Evolutionary conservation across 2,888 invertebrate species (phyloP).

Genomic region (Spodoptera littoralis): DNA sequence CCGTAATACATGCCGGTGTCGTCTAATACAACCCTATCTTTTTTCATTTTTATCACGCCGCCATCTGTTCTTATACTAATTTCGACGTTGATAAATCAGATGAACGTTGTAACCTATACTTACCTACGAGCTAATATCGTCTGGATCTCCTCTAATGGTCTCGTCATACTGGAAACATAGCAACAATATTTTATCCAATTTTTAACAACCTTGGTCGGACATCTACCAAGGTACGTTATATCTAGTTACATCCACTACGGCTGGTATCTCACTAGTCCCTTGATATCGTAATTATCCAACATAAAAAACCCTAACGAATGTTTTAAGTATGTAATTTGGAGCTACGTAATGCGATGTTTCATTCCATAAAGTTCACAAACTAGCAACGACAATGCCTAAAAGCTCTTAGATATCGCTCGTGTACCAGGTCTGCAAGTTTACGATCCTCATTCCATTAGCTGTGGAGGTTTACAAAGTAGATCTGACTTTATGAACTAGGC

Average conservation of each 20-base stretch:
- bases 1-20: constrained; percentile 48
- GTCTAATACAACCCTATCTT: constrained; percentile 41
- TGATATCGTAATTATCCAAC: too few relatives aligned
- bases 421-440: constrained; percentile 29
- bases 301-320: too few relatives aligned
- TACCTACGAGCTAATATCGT: constrained; percentile 3
- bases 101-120: background rate
- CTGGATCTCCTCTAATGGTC: too few relatives aligned
- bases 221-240: too few relatives aligned
- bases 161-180: too few relatives aligned
- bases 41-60: constrained; percentile 43
- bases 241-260: too few relatives aligned
- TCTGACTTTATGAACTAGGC: constrained; percentile 41
- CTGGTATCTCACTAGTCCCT: too few relatives aligned
- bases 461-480: constrained; percentile 30
- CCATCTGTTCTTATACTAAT: constrained; percentile 21
- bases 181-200: too few relatives aligned
- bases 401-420: constrained; percentile 28
- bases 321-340: too few relatives aligned
- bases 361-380: constrained; percentile 29
- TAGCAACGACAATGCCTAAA: constrained; percentile 34
- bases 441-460: constrained; percentile 28
- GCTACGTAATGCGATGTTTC: constrained; percentile 12
- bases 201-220: too few relatives aligned
- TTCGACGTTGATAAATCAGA: constrained; percentile 35